phyloP scores from a whole-genome alignment of 2,888 invertebrate species.

The Drosophila demipolita region DNA sequence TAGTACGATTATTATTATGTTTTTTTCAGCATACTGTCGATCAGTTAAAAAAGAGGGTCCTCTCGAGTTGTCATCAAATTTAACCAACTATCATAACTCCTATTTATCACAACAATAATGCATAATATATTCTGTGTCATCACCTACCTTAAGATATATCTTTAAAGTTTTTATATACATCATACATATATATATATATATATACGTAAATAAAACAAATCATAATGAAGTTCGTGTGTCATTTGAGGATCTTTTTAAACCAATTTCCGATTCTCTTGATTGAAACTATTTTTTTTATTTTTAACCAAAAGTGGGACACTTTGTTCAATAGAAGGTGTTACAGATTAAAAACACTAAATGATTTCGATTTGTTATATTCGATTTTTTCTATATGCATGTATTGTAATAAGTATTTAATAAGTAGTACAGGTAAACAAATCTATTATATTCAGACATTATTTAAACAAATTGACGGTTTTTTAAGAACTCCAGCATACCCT shows the following conservation, averaged over 20 bases:
- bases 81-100: conserved; percentile 49
- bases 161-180: conserved; percentile 28
- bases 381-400: conserved; percentile 70
- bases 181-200: conserved; percentile 10
- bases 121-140: conserved; percentile 43
- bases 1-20: conserved; percentile 1
- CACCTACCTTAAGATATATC: conserved; percentile 44
- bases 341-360: conserved; percentile 28
- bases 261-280: not conserved
- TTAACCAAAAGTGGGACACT: not conserved
- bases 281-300: not conserved
- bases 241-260: conserved; percentile 1
- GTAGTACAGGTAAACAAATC: conserved; percentile 75
- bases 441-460: conserved; percentile 68
- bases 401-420: conserved; percentile 72
- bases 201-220: conserved; percentile 23
- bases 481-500: conserved; percentile 83
- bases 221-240: conserved; percentile 6
- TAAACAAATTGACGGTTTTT: conserved; percentile 83
- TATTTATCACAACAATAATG: conserved; percentile 53
- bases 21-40: conserved; percentile 45
- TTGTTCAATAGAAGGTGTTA: not conserved
- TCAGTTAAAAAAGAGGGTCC: conserved; percentile 49
- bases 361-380: conserved; percentile 63
- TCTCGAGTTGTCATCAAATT: conserved; percentile 32